phyloP scores from a whole-genome alignment of 2,888 invertebrate genomes.

The Mesoligia furuncula region DNA sequence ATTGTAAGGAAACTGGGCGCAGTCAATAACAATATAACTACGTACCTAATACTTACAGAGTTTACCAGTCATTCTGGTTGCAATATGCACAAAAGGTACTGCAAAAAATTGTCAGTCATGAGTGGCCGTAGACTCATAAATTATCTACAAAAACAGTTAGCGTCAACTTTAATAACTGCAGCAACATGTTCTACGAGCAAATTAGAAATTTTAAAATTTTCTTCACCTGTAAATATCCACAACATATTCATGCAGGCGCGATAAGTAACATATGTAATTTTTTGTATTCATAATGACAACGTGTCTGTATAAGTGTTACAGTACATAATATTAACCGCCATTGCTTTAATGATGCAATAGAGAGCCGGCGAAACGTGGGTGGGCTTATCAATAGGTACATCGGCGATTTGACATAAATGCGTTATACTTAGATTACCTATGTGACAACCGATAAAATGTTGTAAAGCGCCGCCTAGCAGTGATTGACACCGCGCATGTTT shows the following conservation, averaged over 20 bases:
- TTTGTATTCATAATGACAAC: slow-evolving; percentile 74
- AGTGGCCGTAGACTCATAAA: slow-evolving; percentile 41
- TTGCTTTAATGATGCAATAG: slow-evolving; percentile 82
- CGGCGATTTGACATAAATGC: slow-evolving; percentile 89
- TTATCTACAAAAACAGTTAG: slow-evolving; percentile 49
- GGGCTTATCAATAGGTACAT: slow-evolving; percentile 88
- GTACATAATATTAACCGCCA: slow-evolving; percentile 79
- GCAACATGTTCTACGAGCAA: slow-evolving; percentile 55
- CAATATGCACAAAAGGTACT: not conserved
- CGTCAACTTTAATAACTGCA: slow-evolving; percentile 62
- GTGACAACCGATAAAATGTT: slow-evolving; percentile 89
- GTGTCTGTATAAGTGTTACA: slow-evolving; percentile 65
- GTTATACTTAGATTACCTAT: slow-evolving; percentile 88
- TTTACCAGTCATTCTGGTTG: slow-evolving; percentile 20
- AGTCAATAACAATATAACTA: slow-evolving; percentile 1
- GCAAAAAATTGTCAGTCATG: slow-evolving; percentile 31
- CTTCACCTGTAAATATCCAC: slow-evolving; percentile 51
- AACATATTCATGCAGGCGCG: slow-evolving; percentile 56
- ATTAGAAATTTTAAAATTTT: slow-evolving; percentile 62
- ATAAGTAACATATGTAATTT: slow-evolving; percentile 71
- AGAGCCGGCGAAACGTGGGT: slow-evolving; percentile 83
- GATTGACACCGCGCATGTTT: slow-evolving; percentile 88
- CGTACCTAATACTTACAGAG: not conserved
- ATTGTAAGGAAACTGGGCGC: not conserved
- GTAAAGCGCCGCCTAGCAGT: slow-evolving; percentile 88